phyloP scores from a whole-genome alignment of 1,140 invertebrate species.

The Mactra quadrangularis region DNA sequence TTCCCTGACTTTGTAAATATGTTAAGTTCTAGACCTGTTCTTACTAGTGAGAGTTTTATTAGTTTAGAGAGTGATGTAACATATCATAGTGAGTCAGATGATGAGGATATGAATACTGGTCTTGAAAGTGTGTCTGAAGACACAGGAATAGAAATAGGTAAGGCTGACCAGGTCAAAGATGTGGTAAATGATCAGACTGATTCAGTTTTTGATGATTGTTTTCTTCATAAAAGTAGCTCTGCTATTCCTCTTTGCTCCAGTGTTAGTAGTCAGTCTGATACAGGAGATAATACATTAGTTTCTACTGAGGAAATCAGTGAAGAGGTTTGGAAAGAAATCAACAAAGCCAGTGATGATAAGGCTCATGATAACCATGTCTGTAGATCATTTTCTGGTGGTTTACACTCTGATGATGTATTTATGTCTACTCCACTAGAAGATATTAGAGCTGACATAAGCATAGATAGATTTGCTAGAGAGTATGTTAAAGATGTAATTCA shows the following conservation, averaged over 20 bases:
- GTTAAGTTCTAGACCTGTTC: neutral
- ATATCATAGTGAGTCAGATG: slow-evolving; percentile 54
- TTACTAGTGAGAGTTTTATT: slow-evolving; percentile 1
- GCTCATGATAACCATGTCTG: neutral
- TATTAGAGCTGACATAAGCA: slow-evolving; percentile 3
- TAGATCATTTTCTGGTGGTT: neutral
- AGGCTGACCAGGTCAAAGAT: no score
- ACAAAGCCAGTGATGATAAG: no score
- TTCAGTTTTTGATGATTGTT: no score
- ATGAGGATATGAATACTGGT: slow-evolving; percentile 5
- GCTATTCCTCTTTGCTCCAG: no score
- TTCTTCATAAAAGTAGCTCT: no score
- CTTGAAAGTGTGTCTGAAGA: neutral
- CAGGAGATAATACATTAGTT: no score
- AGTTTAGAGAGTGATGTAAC: slow-evolving; percentile 55
- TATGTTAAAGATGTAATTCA: slow-evolving; percentile 46
- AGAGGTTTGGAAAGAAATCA: no score
- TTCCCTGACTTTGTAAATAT: neutral
- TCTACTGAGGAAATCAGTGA: no score
- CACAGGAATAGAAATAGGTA: no score
- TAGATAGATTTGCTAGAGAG: slow-evolving; percentile 42
- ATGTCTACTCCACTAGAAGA: slow-evolving; percentile 13
- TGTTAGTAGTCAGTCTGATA: no score
- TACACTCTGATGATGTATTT: slow-evolving; percentile 33
- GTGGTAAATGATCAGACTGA: no score